Percentiles rank a stretch among this genome's conserved stretches.
Evolutionary conservation across 2,888 invertebrate genomes (phyloP).

Genomic region (Cantharis flavilabris): DNA sequence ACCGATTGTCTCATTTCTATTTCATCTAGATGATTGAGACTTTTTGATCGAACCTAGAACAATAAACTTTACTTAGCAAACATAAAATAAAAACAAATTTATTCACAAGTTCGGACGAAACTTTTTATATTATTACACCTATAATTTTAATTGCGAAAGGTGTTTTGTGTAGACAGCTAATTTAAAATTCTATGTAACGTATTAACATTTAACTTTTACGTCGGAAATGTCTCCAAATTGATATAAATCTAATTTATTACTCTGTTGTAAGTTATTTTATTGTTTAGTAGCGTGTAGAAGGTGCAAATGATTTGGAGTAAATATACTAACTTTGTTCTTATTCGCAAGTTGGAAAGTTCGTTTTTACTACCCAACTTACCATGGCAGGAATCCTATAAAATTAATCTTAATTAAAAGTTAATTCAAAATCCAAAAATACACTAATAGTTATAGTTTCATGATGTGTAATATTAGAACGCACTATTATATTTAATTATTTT

Average conservation of each 20-base stretch:
- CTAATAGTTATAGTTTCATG: too few relatives aligned
- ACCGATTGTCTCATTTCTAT: slow-evolving; percentile 59
- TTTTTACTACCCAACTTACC: neutral
- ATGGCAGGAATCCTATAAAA: neutral
- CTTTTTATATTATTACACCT: neutral
- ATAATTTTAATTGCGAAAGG: neutral
- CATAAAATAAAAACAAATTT: too few relatives aligned
- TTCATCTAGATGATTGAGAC: slow-evolving; percentile 73
- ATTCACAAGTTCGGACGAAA: neutral
- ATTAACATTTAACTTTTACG: slow-evolving; percentile 1
- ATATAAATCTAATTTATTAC: slow-evolving; percentile 4
- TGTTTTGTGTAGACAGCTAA: neutral
- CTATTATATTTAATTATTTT: too few relatives aligned
- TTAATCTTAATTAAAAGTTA: neutral
- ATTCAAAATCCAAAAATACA: neutral
- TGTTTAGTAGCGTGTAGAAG: neutral
- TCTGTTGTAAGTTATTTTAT: neutral
- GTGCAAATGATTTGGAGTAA: neutral
- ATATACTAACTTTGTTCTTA: neutral
- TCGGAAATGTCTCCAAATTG: slow-evolving; percentile 4
- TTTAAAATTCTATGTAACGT: neutral
- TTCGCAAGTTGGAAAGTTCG: neutral
- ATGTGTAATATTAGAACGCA: too few relatives aligned
- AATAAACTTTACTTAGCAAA: slow-evolving; percentile 4
- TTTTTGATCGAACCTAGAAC: slow-evolving; percentile 72